These are phyloP conservation scores for rat (Rattus norvegicus) DNA, from an alignment of 2,113 vertebrate species.

Conservation along the genomic window GRCr8 NC_086038.1:42459001-42459500, in stretches of 20 bases:
- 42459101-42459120: background rate
- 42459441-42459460: background rate
- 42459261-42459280: background rate
- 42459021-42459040: background rate
- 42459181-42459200: background rate
- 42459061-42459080: background rate
- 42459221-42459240: background rate
- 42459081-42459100: background rate
- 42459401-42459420: background rate
- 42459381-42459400: background rate
- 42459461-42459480: background rate
- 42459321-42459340: background rate
- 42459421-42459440: background rate
- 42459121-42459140: background rate
- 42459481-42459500: constrained; percentile 27
- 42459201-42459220: background rate
- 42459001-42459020: background rate
- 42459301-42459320: background rate
- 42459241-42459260: background rate
- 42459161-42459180: background rate
- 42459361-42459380: background rate
- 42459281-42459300: background rate
- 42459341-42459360: background rate
- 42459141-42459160: background rate
- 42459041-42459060: constrained; percentile 27